These are phyloP conservation scores for Tachyglossus aculeatus DNA, from an alignment of 2,797 vertebrate species.

Conservation along the genomic window DNA sequence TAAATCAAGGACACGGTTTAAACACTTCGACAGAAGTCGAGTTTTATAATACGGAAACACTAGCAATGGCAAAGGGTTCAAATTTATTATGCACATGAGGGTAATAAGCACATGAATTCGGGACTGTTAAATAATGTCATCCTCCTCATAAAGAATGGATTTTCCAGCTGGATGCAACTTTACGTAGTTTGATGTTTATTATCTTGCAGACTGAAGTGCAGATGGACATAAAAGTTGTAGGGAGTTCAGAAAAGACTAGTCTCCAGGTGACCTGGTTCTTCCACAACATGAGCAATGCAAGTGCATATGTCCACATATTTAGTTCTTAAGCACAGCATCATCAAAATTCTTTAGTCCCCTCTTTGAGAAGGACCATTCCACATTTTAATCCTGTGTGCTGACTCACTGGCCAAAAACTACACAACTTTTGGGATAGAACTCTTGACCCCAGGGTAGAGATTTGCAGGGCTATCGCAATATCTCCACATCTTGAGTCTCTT, in stretches of 20 bases:
- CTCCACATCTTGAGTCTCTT: background rate
- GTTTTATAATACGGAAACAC: slow-evolving; percentile 37
- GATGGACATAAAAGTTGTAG: slow-evolving; percentile 52
- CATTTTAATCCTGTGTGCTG: slow-evolving; percentile 46
- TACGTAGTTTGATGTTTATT: slow-evolving; percentile 59
- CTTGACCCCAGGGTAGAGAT: too few species aligned
- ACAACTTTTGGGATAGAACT: too few species aligned
- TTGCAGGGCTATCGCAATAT: too few species aligned
- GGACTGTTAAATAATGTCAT: slow-evolving; percentile 57
- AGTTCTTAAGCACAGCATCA: slow-evolving; percentile 42
- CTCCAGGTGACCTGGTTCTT: slow-evolving; percentile 40
- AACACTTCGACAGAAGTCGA: slow-evolving; percentile 39
- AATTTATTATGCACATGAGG: slow-evolving; percentile 49
- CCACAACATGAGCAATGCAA: slow-evolving; percentile 32
- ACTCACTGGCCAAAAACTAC: too few species aligned
- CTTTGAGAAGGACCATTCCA: slow-evolving; percentile 28
- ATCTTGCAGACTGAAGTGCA: slow-evolving; percentile 52
- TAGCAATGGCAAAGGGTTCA: background rate
- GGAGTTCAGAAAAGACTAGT: slow-evolving; percentile 35
- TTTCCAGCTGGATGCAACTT: slow-evolving; percentile 54
- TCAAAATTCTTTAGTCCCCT: slow-evolving; percentile 38
- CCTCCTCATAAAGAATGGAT: slow-evolving; percentile 43
- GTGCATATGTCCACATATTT: slow-evolving; percentile 32
- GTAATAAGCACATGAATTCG: slow-evolving; percentile 37
- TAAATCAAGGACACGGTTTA: slow-evolving; percentile 31